Percentiles rank a stretch among this genome's conserved stretches.
These are phyloP conservation scores for Hybognathus amarus DNA, from an alignment of 2,797 vertebrate genomes.

Conservation along the genomic window DNA sequence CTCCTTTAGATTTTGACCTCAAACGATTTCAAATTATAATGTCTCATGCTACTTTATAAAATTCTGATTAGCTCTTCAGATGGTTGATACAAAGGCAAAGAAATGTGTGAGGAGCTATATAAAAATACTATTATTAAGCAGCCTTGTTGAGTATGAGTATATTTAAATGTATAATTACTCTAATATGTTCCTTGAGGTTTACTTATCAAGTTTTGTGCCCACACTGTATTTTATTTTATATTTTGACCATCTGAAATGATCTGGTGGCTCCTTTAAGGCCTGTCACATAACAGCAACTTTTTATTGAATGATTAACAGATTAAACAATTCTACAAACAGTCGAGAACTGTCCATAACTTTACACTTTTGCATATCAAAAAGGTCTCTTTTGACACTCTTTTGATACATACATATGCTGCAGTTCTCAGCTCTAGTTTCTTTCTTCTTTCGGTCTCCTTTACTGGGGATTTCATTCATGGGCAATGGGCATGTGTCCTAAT, in stretches of 20 bases:
- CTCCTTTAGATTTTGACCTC: not conserved
- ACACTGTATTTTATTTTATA: not conserved
- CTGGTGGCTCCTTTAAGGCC: not conserved
- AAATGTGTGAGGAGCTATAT: not conserved
- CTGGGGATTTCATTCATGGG: not conserved
- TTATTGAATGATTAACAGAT: not conserved
- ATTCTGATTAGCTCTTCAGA: slow-evolving; percentile 2
- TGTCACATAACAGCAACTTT: not conserved
- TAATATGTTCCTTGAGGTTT: no score
- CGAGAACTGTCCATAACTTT: not conserved
- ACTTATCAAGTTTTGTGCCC: not conserved
- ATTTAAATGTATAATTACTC: no score
- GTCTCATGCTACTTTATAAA: not conserved
- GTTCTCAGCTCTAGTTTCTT: not conserved
- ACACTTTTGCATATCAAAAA: not conserved
- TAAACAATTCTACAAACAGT: not conserved
- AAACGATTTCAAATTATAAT: not conserved
- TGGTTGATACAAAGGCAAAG: not conserved
- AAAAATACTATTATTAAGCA: not conserved
- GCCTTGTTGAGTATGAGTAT: not conserved
- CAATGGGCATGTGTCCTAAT: not conserved
- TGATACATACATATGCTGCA: not conserved
- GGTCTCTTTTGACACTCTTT: not conserved
- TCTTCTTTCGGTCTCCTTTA: not conserved
- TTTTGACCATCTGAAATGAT: not conserved